Base-by-base conservation (phyloP, 2,113 vertebrate genomes). In the Eptesicus fuscus region DNA sequence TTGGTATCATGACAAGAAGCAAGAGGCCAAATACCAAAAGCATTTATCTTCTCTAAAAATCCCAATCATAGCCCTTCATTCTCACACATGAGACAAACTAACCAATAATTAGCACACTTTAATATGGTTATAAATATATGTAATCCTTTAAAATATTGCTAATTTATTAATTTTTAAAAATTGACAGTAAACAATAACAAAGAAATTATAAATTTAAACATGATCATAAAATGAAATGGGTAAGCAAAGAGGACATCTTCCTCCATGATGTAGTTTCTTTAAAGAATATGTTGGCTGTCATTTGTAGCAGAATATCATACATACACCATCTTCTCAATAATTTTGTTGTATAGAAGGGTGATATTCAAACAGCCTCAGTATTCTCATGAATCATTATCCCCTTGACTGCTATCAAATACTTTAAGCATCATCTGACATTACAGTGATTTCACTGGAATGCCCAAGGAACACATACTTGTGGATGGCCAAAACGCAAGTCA, bases 331-430 rank as follows among this genome's bases (percentile, higher is more conserved):
- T 90, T 59, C 30, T 77, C 35, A 94, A 76, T 16, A 83, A 56
- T 88, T 78, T 23, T 70, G 12, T 83, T 83, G 9, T 9, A 7
- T 25, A 51, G 35, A 89, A 77, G n/a, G 7, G 30, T 53, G 23
- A 47, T 22, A 44, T 2, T 9, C 7, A 73, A 30, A 83, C 40
- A 74, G 35, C 28, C 28, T 90, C 78, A 32, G 35, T 78, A 79
- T 93, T 80, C 77, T 96, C 83, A 83, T 71, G 65, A 94, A 77
- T 89, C 76, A 90, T 88, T 90, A 73, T 94, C 28, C 32, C 28
- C 51, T 77, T 87, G 35, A 6, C 25, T 96, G 53, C 65, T 87
- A 51, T 53, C 44, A 87, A 80, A 49, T 82, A 73, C 25, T 47
- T 67, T 37, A 88, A n/a, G 47, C 63, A 74, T 92, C 78, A 86